A percentile compares a stretch with the other conserved stretches of the same genome.
Conservation (phyloP, 2,113 vertebrate species). For the Edolisoma coerulescens region DNA sequence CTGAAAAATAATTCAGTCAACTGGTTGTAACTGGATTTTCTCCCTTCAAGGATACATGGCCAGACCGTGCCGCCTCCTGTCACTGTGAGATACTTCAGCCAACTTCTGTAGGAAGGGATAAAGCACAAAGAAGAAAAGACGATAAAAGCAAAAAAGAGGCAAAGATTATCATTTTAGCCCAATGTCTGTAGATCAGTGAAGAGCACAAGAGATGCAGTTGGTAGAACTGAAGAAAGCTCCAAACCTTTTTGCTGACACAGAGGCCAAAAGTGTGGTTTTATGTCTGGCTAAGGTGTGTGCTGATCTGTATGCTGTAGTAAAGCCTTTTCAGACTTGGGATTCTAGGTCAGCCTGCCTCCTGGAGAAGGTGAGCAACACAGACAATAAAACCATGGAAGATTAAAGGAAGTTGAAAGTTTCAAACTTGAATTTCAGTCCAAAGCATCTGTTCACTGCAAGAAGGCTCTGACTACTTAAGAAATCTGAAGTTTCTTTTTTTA, state of each 20-base stretch:
- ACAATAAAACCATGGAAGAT: neutral
- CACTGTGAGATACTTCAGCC: neutral
- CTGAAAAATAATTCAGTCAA: neutral
- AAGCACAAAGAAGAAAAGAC: neutral
- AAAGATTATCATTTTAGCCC: neutral
- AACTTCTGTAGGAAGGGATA: neutral
- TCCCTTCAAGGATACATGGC: neutral
- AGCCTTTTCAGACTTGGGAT: neutral
- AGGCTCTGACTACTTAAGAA: neutral
- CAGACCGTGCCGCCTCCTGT: neutral
- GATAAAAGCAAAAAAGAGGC: neutral
- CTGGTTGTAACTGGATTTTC: neutral
- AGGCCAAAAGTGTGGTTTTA: neutral
- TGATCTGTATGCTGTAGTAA: neutral
- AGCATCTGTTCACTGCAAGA: neutral
- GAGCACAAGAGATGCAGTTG: neutral
- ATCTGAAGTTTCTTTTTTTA: neutral
- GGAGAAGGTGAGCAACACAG: neutral
- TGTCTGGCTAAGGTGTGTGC: neutral
- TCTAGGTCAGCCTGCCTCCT: neutral
- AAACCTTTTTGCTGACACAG: neutral
- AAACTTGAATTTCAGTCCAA: neutral
- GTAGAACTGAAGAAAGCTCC: neutral
- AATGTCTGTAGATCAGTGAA: neutral
- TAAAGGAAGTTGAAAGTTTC: constrained; percentile 5